Conservation (phyloP, 2,888 invertebrate genomes). For the Augochlorella aurata region DNA sequence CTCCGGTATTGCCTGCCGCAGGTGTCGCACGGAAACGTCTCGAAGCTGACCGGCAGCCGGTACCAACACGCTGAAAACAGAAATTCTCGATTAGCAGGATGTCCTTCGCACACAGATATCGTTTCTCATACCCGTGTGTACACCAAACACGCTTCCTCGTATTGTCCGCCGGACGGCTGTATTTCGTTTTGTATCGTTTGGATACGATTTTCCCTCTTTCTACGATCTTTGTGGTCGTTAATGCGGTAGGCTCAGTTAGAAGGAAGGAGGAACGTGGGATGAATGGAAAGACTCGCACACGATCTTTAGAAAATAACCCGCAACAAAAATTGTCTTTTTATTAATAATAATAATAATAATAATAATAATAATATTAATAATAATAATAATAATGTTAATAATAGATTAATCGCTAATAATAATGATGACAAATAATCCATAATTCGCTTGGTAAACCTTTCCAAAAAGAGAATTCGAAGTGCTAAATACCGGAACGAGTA, state of each 20-base stretch:
- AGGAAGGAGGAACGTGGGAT: neutral
- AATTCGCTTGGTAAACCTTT: constrained; percentile 64
- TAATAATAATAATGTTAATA: constrained; percentile 63
- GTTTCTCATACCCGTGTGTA: neutral
- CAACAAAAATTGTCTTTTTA: constrained; percentile 77
- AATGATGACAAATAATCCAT: constrained; percentile 60
- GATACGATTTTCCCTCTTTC: neutral
- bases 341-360: constrained; percentile 71
- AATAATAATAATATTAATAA: constrained; percentile 70
- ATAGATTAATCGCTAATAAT: constrained; percentile 63
- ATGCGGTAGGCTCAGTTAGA: neutral
- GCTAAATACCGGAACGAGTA: constrained; percentile 57
- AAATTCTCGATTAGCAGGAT: constrained; percentile 52
- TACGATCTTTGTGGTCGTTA: neutral
- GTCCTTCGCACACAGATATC: no score
- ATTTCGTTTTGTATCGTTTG: neutral
- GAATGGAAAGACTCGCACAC: constrained; percentile 42
- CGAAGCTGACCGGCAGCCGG: constrained; percentile 54
- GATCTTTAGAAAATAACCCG: constrained; percentile 73
- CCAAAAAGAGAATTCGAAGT: constrained; percentile 49
- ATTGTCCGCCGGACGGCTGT: constrained; percentile 3
- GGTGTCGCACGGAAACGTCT: constrained; percentile 75
- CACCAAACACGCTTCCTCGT: constrained; percentile 8
- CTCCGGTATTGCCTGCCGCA: constrained; percentile 76
- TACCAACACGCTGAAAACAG: constrained; percentile 74